Base-by-base conservation (phyloP, 2,113 vertebrate species). In the Jacana jacana region DNA sequence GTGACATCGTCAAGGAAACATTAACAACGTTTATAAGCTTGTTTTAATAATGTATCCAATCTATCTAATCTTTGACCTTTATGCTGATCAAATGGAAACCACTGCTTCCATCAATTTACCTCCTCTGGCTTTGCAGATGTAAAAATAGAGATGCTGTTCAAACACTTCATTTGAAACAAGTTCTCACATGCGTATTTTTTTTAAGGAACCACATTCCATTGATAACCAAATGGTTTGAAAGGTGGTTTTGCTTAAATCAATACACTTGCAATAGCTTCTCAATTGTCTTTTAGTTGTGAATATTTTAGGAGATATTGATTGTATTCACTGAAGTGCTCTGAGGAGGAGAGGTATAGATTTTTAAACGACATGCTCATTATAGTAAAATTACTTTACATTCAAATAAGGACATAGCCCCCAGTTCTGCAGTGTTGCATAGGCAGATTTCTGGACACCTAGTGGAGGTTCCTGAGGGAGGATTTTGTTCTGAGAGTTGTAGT, bases 1-100 rank as follows among this genome's bases (percentile, higher is more conserved):
- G 82, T 91, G 76, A 49, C 71, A 83, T 81, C 93, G 90, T 91
- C 93, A 96, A 92, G 95, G 96, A 96, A 96, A 94, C 55, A 30
- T 86, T 88, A 85, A 70, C 22, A 52, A 39, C 84, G 77, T 94
- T 95, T 95, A 79, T 64, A 81, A 81, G 48, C 66, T 82, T 86
- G 46, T 81, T 97, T 88, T 92, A 87, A 89, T 95, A 88, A 89
- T 68, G 46, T 52, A 66, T 23, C 51, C 10, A 25, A 40, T 81
- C 27, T 86, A 19, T 85, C 81, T 91, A 46, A 85, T 91, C 75
- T 91, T 83, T 95, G 84, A 88, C 75, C 76, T 92, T 94, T 73
- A 17, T 63, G 37, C 44, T 93, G 71, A 71, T 94, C 64, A 88
- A 33, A 73, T 73, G 39, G 42, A 92, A 94, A 73, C 12, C 6